Evolutionary conservation across 2,888 invertebrate genomes (phyloP).

Genomic region (Epirrhoe tristata): DNA sequence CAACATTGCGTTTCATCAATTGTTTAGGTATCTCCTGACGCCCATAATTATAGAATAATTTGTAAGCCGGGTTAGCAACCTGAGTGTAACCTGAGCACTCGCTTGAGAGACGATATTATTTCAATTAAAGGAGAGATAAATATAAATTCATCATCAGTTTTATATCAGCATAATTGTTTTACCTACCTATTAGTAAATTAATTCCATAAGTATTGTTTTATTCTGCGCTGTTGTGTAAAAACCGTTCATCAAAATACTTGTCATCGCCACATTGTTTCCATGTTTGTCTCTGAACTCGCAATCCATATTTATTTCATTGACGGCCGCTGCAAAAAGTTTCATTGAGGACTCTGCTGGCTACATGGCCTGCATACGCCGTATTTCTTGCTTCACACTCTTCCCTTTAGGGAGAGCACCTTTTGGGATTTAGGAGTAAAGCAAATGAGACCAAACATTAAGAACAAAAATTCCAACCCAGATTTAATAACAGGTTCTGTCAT

Average conservation of each 20-base stretch:
- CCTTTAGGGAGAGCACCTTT: constrained; percentile 11
- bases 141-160: neutral
- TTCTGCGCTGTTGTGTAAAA: constrained; percentile 3
- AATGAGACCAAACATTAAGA: too few relatives aligned
- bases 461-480: too few relatives aligned
- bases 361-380: neutral
- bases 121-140: neutral
- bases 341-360: constrained; percentile 21
- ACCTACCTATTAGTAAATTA: neutral
- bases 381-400: constrained; percentile 21
- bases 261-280: constrained; percentile 16
- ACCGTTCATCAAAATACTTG: constrained; percentile 21
- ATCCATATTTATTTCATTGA: constrained; percentile 32
- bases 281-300: constrained; percentile 9
- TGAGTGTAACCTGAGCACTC: too few relatives aligned
- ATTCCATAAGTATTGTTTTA: neutral
- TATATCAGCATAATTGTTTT: neutral
- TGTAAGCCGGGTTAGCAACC: too few relatives aligned
- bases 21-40: too few relatives aligned
- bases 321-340: constrained; percentile 29
- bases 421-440: constrained; percentile 1
- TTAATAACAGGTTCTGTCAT: too few relatives aligned
- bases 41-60: too few relatives aligned
- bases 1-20: too few relatives aligned
- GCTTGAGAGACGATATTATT: neutral